These are phyloP conservation scores for Romanogobio albipinnatus DNA, from an alignment of 2,113 vertebrate genomes.

Conservation along the genomic window DNA sequence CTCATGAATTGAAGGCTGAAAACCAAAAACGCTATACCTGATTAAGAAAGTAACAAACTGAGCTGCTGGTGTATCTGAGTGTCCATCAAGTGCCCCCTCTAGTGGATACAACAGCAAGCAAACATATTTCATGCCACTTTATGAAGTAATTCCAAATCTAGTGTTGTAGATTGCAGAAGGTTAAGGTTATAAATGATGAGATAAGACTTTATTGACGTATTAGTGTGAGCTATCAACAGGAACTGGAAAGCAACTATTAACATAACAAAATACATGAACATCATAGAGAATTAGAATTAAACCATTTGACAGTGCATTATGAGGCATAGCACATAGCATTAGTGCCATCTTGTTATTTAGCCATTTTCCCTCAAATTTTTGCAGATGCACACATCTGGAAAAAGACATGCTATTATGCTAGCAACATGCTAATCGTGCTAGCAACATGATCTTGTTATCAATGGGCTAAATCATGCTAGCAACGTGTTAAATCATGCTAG, in stretches of 20 bases:
- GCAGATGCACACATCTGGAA: not conserved
- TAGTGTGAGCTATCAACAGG: not conserved
- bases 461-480: too few relatives aligned
- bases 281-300: not conserved
- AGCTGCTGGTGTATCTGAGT: not conserved
- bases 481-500: too few relatives aligned
- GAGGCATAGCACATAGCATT: too few relatives aligned
- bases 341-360: not conserved
- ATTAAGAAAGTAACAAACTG: not conserved
- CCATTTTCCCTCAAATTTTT: not conserved
- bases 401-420: too few relatives aligned
- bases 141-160: not conserved
- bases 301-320: not conserved
- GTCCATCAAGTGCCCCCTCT: slow-evolving; percentile 63
- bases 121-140: not conserved
- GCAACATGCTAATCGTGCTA: too few relatives aligned
- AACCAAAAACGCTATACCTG: not conserved
- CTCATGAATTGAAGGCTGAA: not conserved
- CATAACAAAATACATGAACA: not conserved
- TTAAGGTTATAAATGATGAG: not conserved
- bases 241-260: not conserved
- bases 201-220: not conserved
- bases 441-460: too few relatives aligned
- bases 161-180: not conserved
- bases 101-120: slow-evolving; percentile 44